Evolutionary conservation across 92 coral and sea anemone genomes (phyloP), one percentile per base, ranked within the genome.

Genomic region (Metridium senile): DNA sequence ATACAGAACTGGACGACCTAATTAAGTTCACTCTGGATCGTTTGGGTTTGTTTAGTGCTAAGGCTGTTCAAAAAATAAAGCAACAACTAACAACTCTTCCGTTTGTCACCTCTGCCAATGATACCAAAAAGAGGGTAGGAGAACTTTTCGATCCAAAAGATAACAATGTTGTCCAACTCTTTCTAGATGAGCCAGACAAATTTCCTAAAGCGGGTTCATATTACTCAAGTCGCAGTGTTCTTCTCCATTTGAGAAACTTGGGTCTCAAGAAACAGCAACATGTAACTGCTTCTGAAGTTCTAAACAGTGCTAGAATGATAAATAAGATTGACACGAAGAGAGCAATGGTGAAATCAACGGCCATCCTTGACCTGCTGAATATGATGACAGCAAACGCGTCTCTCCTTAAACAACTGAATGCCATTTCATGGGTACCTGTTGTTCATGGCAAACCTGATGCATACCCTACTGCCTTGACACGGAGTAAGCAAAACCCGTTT

Each of bases 91-190:
- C 66, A 49, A 31, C 28, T 19, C 61, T 88, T 57, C 19, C 85
- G 0, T 91, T 91, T 81, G 84, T 87, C 52, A 74, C 61, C 45
- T 81, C 30, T n/a, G 22, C 46, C 11, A 51, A n/a, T 33, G 82
- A 68, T 16, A 47, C 68, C 11, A 86, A 92, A 26, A 76, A 70
- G 31, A 88, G 61, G 35, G 76, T 82, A 7, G 74, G 69, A 9
- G 88, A 82, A 25, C 81, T 91, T 1, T 91, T 91, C 65, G 83
- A 88, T 49, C 93, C 97, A 26, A 68, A 81, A 9, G 62, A 45
- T 21, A 57, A 45, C n/a, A 33, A n/a, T 10, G 56, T 91, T 1
- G 74, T 31, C 57, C 56, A 53, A 0, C 32, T 91, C 27, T 84
- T 91, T 67, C 62, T 75, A 18, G 30, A 47, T 10, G 90, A 91